Percentiles rank a stretch among this genome's conserved stretches.
phyloP scores from a whole-genome alignment of 2,797 vertebrate species.

The Jordanella pulchra region DNA sequence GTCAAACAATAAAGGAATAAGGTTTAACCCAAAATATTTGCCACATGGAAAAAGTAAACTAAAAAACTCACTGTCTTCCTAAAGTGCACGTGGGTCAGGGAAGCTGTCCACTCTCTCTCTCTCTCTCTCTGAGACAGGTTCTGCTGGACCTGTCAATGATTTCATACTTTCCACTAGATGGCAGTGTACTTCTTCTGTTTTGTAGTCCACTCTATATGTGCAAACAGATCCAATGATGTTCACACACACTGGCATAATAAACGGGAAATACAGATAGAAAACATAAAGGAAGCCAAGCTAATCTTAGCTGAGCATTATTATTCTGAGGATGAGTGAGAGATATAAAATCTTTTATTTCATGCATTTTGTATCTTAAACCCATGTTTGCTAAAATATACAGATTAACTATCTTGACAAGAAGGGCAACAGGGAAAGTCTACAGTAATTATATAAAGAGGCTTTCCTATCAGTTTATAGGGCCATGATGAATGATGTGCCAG shows the following conservation, averaged over 20 bases:
- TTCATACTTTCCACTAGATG: conserved; percentile 67
- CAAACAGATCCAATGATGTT: not conserved
- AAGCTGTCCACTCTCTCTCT: too few relatives aligned
- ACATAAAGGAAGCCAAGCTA: conserved; percentile 25
- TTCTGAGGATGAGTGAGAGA: conserved; percentile 13
- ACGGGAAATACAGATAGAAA: conserved; percentile 32
- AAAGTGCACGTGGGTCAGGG: too few relatives aligned
- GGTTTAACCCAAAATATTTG: too few relatives aligned
- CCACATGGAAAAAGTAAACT: too few relatives aligned
- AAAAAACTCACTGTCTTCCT: too few relatives aligned
- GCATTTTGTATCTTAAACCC: conserved; percentile 23
- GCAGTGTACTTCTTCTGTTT: conserved; percentile 61
- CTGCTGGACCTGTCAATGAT: too few relatives aligned
- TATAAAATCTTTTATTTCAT: conserved; percentile 28
- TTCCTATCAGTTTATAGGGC: conserved; percentile 65
- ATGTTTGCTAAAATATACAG: conserved; percentile 43
- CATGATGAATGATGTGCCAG: conserved; percentile 66
- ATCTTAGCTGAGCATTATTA: conserved; percentile 32
- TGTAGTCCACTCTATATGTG: conserved; percentile 1
- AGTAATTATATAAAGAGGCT: conserved; percentile 69
- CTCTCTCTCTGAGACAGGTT: too few relatives aligned
- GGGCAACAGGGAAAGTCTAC: conserved; percentile 53
- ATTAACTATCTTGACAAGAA: conserved; percentile 52
- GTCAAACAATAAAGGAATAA: too few relatives aligned
- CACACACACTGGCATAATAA: conserved; percentile 17